A percentile compares a stretch with the other conserved stretches of the same genome.
phyloP scores from a whole-genome alignment of 2,113 vertebrate species.

The Charadrius vociferus region DNA sequence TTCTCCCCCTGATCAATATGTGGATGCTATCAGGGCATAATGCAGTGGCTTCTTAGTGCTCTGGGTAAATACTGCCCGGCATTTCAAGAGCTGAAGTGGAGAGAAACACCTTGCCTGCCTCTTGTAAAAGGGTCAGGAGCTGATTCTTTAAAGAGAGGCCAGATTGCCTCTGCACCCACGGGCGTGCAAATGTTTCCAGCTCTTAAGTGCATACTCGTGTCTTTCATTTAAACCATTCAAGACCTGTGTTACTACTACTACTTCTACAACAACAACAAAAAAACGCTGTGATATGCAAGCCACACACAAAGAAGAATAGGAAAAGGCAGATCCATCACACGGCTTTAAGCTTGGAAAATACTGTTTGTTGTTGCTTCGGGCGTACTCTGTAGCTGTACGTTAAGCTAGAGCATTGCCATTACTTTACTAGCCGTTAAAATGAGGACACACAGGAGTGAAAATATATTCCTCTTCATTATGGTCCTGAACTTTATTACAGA shows the following conservation, averaged over 20 bases:
- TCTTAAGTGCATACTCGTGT: not conserved
- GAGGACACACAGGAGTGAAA: not conserved
- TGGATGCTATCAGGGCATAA: not conserved
- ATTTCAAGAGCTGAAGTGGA: not conserved
- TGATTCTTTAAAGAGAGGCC: not conserved
- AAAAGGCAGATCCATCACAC: not conserved
- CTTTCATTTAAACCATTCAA: not conserved
- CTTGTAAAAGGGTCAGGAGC: not conserved
- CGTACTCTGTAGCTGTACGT: not conserved
- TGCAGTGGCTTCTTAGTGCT: not conserved
- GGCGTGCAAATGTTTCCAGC: not conserved
- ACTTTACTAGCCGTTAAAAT: not conserved
- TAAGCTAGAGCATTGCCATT: not conserved
- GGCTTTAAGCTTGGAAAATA: not conserved
- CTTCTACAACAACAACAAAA: not conserved
- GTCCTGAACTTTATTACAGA: not conserved
- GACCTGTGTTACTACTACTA: not conserved
- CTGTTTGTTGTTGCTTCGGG: not conserved
- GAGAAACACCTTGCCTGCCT: not conserved
- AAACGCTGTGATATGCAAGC: not conserved
- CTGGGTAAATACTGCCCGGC: not conserved
- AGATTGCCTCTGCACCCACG: not conserved
- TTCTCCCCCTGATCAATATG: not conserved
- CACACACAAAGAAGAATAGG: not conserved
- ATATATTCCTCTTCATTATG: not conserved